Base-by-base conservation (phyloP, 2,113 vertebrate genomes). In the Sitta europaea region DNA sequence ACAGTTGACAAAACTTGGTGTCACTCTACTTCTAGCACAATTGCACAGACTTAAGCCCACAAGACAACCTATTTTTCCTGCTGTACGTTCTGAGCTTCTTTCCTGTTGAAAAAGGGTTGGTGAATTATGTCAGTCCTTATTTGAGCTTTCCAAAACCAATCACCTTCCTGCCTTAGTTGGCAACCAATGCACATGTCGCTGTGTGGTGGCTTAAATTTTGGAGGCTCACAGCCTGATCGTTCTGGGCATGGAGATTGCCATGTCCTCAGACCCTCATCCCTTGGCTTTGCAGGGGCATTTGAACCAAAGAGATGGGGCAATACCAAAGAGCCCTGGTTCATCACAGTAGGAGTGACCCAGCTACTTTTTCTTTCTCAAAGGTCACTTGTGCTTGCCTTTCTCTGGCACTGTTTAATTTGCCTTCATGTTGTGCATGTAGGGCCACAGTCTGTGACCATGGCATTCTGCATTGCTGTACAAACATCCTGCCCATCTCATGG, bases 101-200 rank as follows among this genome's bases (percentile, higher is more conserved):
- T 55, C 38, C 25, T 48, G 15, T 31, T 58, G 27, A 43, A 62
- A 81, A 85, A 74, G 35, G 16, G 4, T 25, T 54, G 62, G 33
- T 3, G 8, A n/a, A 50, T 10, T 33, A 16, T 65, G 31, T 48
- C 35, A 57, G 48, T 65, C 5, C 16, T 36, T n/a, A n/a, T n/a
- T 35, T 55, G 36, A 84, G 48, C 20, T 89, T 92, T 58, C 21
- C 31, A 10, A 78, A 74, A 25, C 11, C 4, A 17, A 1, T 23
- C 27, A 21, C 4, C 7, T 15, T 6, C 8, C 19, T 29, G 31
- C 24, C 65, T 78, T 57, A 23, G 8, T 9, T 53, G 73, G 48
- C 23, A 22, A 4, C 22, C 17, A 35, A 13, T 17, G 0, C 40
- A 50, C 1, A 1, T 35, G 10, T 54, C 29, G 42, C 33, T 47